Conservation (phyloP, 2,113 vertebrate species). For the Ploceus nigricollis region DNA sequence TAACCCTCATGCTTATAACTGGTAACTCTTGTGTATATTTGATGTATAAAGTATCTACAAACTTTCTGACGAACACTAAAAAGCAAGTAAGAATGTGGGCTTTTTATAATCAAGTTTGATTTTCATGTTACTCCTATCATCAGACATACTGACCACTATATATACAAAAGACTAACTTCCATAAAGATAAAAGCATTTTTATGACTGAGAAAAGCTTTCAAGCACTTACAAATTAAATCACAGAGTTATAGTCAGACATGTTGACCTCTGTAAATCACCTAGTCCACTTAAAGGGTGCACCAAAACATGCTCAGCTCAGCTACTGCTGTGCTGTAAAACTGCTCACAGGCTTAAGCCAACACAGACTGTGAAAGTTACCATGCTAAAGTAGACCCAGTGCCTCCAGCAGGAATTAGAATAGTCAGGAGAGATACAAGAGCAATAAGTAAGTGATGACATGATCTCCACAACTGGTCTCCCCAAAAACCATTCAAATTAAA, state of each 20-base stretch:
- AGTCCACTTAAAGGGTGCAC: background rate
- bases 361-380: background rate
- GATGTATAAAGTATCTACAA: background rate
- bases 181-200: background rate
- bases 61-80: background rate
- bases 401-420: background rate
- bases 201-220: background rate
- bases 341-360: background rate
- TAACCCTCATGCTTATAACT: background rate
- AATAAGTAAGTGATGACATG: background rate
- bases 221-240: background rate
- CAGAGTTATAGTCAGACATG: background rate
- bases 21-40: background rate
- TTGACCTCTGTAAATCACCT: background rate
- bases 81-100: fast-evolving
- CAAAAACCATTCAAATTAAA: background rate
- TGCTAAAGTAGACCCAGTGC: background rate
- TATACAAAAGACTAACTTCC: background rate
- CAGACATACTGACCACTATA: background rate
- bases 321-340: background rate
- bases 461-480: background rate
- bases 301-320: background rate
- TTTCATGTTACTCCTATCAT: background rate
- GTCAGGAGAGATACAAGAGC: background rate
- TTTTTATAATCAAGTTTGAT: background rate